These are phyloP conservation scores for Lathronympha strigana DNA, from an alignment of 2,888 invertebrate species.

Conservation along the genomic window DNA sequence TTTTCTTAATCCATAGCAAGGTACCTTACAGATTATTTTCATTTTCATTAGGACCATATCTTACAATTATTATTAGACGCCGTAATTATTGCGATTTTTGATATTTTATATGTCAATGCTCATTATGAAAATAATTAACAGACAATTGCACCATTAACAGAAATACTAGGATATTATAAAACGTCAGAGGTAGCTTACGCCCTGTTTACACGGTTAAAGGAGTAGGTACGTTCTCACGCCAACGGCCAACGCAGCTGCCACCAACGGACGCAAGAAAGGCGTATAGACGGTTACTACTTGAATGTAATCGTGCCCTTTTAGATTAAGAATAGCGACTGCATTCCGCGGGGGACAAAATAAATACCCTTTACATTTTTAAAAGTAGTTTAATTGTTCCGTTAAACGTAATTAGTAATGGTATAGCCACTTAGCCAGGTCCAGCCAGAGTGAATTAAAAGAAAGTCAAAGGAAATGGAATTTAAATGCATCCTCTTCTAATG, in stretches of 20 bases:
- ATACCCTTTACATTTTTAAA: conserved; percentile 29
- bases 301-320: conserved; percentile 52
- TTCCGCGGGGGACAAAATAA: conserved; percentile 24
- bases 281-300: conserved; percentile 18
- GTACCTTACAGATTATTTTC: too few relatives aligned
- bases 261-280: conserved; percentile 50
- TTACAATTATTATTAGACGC: too few relatives aligned
- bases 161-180: conserved; percentile 14
- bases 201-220: neutral
- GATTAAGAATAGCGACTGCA: conserved; percentile 48
- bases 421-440: too few relatives aligned
- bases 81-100: too few relatives aligned
- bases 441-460: too few relatives aligned
- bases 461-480: too few relatives aligned
- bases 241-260: conserved; percentile 56
- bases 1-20: too few relatives aligned
- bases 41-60: too few relatives aligned
- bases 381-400: conserved; percentile 14
- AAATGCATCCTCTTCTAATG: too few relatives aligned
- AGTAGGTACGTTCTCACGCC: conserved; percentile 29
- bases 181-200: neutral
- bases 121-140: neutral
- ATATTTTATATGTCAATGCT: too few relatives aligned
- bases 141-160: neutral
- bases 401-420: conserved; percentile 1